Evolutionary conservation across 2,888 invertebrate genomes (phyloP).

Genomic region (Lochmaea crataegi): DNA sequence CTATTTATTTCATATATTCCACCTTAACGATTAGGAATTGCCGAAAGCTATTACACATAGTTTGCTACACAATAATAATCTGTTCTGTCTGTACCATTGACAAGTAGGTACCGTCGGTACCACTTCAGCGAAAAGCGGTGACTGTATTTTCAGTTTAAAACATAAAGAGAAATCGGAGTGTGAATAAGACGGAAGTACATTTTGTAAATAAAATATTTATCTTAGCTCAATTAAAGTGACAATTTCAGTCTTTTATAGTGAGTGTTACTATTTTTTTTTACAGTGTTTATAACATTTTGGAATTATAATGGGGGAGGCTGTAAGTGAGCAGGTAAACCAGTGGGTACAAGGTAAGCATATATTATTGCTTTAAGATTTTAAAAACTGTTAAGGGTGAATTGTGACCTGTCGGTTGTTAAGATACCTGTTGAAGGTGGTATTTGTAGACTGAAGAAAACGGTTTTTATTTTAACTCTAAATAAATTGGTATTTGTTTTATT

Average conservation of each 20-base stretch:
- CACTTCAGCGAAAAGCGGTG: slow-evolving; percentile 1
- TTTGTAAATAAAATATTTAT: background rate
- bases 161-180: background rate
- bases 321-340: background rate
- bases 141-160: background rate
- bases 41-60: background rate
- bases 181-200: background rate
- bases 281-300: background rate
- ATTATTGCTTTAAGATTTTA: background rate
- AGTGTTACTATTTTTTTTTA: background rate
- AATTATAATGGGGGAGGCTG: background rate
- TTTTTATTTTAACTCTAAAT: too few relatives aligned
- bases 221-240: background rate
- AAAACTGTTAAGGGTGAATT: slow-evolving; percentile 4
- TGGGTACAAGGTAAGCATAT: background rate
- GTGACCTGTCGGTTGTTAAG: background rate
- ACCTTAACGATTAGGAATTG: background rate
- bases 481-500: too few relatives aligned
- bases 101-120: slow-evolving; percentile 2
- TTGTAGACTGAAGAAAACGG: too few relatives aligned
- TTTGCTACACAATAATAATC: background rate
- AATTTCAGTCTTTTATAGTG: background rate
- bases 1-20: background rate
- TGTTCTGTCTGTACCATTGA: slow-evolving; percentile 14
- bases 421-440: background rate